phyloP scores from a whole-genome alignment of 2,888 invertebrate genomes.

The Rhamnusium bicolor region DNA sequence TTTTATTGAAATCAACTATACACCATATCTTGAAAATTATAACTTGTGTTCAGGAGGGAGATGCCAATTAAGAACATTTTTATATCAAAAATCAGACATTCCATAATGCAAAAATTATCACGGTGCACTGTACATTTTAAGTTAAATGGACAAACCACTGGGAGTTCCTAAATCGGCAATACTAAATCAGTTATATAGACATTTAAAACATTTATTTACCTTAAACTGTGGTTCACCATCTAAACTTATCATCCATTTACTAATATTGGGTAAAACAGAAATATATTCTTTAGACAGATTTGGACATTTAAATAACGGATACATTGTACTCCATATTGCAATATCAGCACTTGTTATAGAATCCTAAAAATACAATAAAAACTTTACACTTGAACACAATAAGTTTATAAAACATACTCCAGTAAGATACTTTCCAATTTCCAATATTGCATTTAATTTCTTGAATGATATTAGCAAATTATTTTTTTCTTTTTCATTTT shows the following conservation, averaged over 20 bases:
- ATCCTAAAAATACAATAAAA: slow-evolving; percentile 71
- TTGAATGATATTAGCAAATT: slow-evolving; percentile 74
- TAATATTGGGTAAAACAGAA: slow-evolving; percentile 73
- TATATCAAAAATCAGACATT: no score
- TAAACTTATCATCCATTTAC: slow-evolving; percentile 77
- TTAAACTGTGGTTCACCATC: slow-evolving; percentile 75
- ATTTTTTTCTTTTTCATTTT: slow-evolving; percentile 74
- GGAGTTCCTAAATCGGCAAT: no score
- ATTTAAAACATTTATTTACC: slow-evolving; percentile 66
- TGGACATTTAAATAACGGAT: slow-evolving; percentile 77
- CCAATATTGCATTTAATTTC: slow-evolving; percentile 74
- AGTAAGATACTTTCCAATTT: slow-evolving; percentile 74
- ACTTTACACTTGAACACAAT: background rate
- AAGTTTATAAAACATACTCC: slow-evolving; percentile 71
- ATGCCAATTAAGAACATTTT: no score
- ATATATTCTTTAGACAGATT: slow-evolving; percentile 75
- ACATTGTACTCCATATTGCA: slow-evolving; percentile 82
- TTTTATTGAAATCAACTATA: no score
- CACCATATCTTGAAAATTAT: no score
- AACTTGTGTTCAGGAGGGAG: no score
- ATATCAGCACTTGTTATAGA: slow-evolving; percentile 80
- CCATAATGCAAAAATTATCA: no score
- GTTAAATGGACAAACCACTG: no score
- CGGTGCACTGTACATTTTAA: no score
- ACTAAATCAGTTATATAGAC: no score